Evolutionary conservation across 2,888 invertebrate genomes (phyloP).

Genomic region (Lepidonotus clava): DNA sequence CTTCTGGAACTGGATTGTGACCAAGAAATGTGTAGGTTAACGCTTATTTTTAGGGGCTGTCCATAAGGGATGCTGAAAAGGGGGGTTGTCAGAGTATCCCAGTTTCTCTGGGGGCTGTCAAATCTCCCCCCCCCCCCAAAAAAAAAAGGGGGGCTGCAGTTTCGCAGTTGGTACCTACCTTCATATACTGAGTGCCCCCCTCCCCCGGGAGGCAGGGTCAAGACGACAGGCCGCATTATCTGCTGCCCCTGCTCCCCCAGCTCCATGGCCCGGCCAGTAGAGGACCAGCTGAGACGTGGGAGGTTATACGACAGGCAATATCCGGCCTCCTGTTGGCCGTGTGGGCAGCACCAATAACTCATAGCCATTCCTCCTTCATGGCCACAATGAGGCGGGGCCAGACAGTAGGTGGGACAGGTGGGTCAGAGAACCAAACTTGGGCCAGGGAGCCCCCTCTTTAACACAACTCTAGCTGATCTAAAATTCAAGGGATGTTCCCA

Average conservation of each 20-base stretch:
- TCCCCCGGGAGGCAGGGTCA: too few species aligned
- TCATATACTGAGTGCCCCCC: too few species aligned
- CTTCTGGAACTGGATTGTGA: too few species aligned
- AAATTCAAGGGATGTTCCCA: background rate
- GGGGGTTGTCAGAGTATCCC: too few species aligned
- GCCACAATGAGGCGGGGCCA: background rate
- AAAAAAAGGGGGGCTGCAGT: background rate
- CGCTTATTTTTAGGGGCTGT: too few species aligned
- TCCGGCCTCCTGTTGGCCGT: background rate
- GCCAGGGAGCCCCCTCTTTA: too few species aligned
- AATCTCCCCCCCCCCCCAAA: background rate
- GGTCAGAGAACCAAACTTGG: too few species aligned
- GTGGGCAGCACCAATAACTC: background rate
- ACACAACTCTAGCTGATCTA: background rate
- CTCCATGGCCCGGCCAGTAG: background rate
- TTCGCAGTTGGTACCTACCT: too few species aligned
- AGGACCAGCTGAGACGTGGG: background rate
- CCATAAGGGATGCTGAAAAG: too few species aligned
- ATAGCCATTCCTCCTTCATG: background rate
- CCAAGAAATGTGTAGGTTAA: too few species aligned
- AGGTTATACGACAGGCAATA: constrained; percentile 24
- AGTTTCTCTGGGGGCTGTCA: too few species aligned
- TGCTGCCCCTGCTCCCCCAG: background rate
- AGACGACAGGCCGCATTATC: background rate
- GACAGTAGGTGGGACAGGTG: background rate